Evolutionary conservation across 2,797 vertebrate genomes (phyloP), one percentile per base, ranked within the genome.

Genomic region (Synaphobranchus kaupii): DNA sequence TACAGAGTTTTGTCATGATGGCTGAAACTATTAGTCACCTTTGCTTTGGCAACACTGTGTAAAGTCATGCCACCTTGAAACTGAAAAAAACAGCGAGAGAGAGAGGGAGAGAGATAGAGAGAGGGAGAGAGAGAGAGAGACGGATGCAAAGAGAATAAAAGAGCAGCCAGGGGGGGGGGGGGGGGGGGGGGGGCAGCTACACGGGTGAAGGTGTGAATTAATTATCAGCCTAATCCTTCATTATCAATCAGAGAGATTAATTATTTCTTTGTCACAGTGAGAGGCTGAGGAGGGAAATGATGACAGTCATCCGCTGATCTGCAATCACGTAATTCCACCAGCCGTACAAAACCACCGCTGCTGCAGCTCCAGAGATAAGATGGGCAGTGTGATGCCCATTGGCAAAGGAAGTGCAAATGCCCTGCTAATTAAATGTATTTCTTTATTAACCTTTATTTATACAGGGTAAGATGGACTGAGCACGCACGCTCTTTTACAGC

Each of bases 211-310:
- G 76, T 80, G 44, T 80, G 76, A 80, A n/a, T 25, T 80, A 78
- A 78, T 78, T 20, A 78, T 39, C 73, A 44, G 34, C 13, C 68
- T 73, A 76, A 80, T 48, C 76, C 44, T 48, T 80, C 76, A 80
- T 80, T 80, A 80, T 44, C 76, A 47, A 31, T 80, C 76, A 76
- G 31, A 80, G 76, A 48, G 76, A 48, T 80, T 80, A 47, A 80
- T 80, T 80, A 80, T 80, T 80, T 48, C 39, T 80, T 48, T 80
- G 44, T 48, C 39, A 48, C 20, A 80, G 76, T 25, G 8, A 25
- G 44, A 80, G 4, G 44, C 76, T 10, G 44, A 47, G 25, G 34
- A 76, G 71, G 66, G 15, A 76, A 39, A 20, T 17, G 39, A 76
- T 76, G 13, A 39, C 10, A 76, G 13, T 44, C 31, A 12, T 76